Evolutionary conservation across 2,113 vertebrate species (phyloP).

Genomic region (Neogobius melanostomus): DNA sequence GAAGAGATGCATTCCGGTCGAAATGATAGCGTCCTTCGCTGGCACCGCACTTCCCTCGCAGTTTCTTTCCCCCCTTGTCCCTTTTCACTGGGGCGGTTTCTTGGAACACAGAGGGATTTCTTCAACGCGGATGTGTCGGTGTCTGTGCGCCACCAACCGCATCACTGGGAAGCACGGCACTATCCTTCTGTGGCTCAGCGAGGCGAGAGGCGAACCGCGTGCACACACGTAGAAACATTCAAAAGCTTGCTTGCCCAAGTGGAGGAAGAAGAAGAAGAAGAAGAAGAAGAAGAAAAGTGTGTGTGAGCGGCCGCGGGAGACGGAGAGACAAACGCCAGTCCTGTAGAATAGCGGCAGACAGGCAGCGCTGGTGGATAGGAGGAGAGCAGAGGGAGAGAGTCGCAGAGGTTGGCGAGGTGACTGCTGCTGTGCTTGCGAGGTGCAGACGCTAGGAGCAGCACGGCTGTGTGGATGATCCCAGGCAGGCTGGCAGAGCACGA

Average conservation of each 20-base stretch:
- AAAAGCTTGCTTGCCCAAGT: conserved; percentile 1
- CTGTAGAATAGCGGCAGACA: background rate
- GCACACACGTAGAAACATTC: background rate
- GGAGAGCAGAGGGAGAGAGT: conserved; percentile 41
- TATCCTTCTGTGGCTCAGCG: conserved; percentile 46
- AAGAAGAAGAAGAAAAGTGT: conserved; percentile 3
- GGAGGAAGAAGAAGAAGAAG: background rate
- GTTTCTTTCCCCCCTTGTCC: conserved; percentile 37
- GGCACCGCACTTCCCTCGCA: conserved; percentile 34
- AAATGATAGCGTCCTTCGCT: conserved; percentile 67
- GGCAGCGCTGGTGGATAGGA: conserved; percentile 13
- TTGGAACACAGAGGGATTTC: conserved; percentile 62
- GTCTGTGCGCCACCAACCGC: conserved; percentile 73
- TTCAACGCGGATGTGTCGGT: conserved; percentile 56
- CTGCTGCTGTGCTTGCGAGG: conserved; percentile 69
- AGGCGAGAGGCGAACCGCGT: conserved; percentile 37
- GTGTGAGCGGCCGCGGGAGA: conserved; percentile 12
- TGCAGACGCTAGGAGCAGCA: conserved; percentile 75
- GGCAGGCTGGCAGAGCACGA: conserved; percentile 38
- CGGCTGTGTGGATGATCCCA: conserved; percentile 40
- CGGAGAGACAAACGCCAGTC: background rate
- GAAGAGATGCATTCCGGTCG: conserved; percentile 80
- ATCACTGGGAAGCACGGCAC: conserved; percentile 73
- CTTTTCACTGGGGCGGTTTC: conserved; percentile 67
- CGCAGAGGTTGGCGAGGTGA: conserved; percentile 78